Conservation (phyloP, 2,113 vertebrate species). For the Grus americana region DNA sequence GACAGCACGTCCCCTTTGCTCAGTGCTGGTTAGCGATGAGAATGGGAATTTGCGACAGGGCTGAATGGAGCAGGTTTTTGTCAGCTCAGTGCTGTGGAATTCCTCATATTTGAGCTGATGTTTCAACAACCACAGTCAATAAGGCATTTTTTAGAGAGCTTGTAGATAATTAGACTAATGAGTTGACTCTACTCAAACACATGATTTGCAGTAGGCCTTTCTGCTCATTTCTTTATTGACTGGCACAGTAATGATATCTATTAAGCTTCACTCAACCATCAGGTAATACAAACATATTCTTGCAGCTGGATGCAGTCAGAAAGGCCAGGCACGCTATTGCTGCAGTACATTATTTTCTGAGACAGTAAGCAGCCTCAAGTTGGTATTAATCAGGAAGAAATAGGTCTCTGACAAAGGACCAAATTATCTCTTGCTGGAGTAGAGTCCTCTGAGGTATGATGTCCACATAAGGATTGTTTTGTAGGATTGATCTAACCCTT, state of each 20-base stretch:
- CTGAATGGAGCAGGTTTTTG: accelerated
- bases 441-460: background rate
- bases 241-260: background rate
- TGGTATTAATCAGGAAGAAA: background rate
- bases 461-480: background rate
- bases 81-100: background rate
- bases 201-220: background rate
- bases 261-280: background rate
- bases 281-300: background rate
- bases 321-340: background rate
- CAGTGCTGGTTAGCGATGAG: accelerated
- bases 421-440: background rate
- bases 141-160: background rate
- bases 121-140: background rate
- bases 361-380: background rate
- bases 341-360: background rate
- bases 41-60: background rate
- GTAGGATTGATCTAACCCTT: background rate
- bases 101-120: background rate
- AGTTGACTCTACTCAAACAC: background rate
- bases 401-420: background rate
- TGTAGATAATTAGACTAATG: slow-evolving; percentile 10
- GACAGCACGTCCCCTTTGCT: background rate
- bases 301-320: background rate
- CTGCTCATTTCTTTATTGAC: slow-evolving; percentile 11